phyloP scores from a whole-genome alignment of 1,140 invertebrate genomes.

The Ceratina calcarata region DNA sequence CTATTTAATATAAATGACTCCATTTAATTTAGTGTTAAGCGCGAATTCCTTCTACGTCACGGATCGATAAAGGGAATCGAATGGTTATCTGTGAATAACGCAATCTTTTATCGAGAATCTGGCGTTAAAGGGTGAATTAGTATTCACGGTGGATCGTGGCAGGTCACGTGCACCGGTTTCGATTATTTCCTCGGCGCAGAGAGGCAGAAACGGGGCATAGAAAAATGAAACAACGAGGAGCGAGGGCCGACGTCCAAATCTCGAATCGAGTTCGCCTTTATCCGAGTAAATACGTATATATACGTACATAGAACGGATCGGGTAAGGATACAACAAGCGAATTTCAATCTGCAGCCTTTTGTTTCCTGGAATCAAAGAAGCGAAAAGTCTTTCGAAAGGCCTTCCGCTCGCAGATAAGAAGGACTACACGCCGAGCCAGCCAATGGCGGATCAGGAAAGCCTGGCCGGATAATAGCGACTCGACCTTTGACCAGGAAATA shows the following conservation, averaged over 20 bases:
- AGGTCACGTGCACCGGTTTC: constrained; percentile 6
- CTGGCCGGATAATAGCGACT: constrained; percentile 23
- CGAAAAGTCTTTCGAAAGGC: constrained; percentile 38
- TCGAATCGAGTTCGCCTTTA: constrained; percentile 59
- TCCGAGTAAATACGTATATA: constrained; percentile 65
- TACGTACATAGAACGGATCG: constrained; percentile 50
- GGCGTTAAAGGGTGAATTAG: background rate
- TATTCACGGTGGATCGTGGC: background rate
- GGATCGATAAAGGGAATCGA: background rate
- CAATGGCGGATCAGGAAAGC: constrained; percentile 51
- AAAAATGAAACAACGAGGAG: constrained; percentile 42
- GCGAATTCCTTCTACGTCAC: background rate
- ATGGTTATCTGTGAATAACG: background rate
- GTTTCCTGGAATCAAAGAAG: constrained; percentile 65
- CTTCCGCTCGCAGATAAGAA: constrained; percentile 55
- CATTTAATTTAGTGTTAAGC: no score
- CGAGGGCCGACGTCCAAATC: constrained; percentile 45
- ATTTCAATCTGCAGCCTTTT: constrained; percentile 70
- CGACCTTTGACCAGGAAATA: constrained; percentile 40
- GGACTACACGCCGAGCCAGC: constrained; percentile 3
- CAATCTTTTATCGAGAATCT: background rate
- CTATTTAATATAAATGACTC: no score
- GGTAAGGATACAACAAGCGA: constrained; percentile 59
- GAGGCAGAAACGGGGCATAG: constrained; percentile 2
- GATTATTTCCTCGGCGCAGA: background rate